Conservation (phyloP, 2,113 vertebrate genomes). For the Castor canadensis region DNA sequence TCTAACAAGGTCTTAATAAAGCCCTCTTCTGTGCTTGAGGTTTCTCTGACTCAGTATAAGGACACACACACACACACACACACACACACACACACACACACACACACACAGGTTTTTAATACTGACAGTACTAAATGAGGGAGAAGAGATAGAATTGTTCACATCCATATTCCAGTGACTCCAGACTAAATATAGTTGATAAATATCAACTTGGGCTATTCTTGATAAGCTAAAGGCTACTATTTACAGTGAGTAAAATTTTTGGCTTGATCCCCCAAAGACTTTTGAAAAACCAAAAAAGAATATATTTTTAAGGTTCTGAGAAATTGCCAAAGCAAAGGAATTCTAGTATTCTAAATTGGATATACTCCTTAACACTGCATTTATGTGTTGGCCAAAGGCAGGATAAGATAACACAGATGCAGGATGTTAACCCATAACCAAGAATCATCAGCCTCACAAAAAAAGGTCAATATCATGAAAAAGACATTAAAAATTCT, state of each 20-base stretch:
- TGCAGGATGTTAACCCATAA: not conserved
- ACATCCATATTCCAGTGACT: not conserved
- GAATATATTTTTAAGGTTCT: not conserved
- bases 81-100: no score
- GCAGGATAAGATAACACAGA: not conserved
- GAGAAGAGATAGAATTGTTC: not conserved
- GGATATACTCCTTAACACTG: not conserved
- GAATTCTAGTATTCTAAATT: not conserved
- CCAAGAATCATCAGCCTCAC: not conserved
- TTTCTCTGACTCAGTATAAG: not conserved
- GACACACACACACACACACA: not conserved
- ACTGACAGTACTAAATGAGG: not conserved
- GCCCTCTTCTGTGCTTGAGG: not conserved
- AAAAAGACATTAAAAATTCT: conserved; percentile 45
- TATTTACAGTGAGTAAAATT: not conserved
- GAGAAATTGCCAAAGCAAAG: not conserved
- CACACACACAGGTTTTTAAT: not conserved
- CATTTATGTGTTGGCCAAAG: not conserved
- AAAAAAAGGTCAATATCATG: conserved; percentile 34
- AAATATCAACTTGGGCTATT: not conserved
- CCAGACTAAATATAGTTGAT: not conserved
- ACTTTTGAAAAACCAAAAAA: not conserved
- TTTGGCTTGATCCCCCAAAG: not conserved
- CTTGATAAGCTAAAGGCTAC: accelerated
- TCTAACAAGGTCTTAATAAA: not conserved